Conservation (phyloP, 2,797 vertebrate species). For the Yasuhikotakia modesta region DNA sequence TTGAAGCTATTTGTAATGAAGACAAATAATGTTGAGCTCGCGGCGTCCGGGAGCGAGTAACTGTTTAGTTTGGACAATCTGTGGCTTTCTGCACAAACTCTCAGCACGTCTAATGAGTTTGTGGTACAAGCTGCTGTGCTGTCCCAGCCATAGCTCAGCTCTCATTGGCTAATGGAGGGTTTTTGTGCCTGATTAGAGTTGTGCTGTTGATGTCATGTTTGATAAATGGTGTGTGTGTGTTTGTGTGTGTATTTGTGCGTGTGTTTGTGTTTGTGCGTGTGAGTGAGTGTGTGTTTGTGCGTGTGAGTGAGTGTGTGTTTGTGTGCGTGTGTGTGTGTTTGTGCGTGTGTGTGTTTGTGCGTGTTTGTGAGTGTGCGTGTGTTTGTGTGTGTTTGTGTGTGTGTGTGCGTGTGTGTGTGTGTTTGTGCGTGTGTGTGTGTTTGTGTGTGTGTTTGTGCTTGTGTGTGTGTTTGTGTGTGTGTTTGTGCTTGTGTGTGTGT, state of each 20-base stretch:
- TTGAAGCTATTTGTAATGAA: constrained; percentile 15
- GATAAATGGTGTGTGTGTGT: constrained; percentile 4
- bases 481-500: background rate
- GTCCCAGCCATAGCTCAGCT: background rate
- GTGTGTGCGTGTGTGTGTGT: background rate
- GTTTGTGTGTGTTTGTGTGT: background rate
- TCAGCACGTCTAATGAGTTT: background rate
- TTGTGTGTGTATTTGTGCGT: background rate
- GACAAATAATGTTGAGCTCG: background rate
- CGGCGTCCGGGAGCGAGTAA: background rate
- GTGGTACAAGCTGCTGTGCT: background rate
- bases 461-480: background rate
- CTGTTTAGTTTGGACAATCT: constrained; percentile 22
- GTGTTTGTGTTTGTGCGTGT: background rate
- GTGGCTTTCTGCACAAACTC: background rate
- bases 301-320: background rate
- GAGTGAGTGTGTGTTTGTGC: background rate
- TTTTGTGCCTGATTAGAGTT: background rate
- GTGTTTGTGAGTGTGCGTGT: no score
- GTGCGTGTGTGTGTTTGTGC: no score
- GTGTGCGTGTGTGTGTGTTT: background rate
- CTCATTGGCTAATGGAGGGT: constrained; percentile 14
- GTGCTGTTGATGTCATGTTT: background rate
- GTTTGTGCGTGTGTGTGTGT: background rate
- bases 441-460: background rate